Evolutionary conservation across 2,888 invertebrate species (phyloP), one percentile per base, ranked within the genome.

Genomic region (Pheosia tremula): DNA sequence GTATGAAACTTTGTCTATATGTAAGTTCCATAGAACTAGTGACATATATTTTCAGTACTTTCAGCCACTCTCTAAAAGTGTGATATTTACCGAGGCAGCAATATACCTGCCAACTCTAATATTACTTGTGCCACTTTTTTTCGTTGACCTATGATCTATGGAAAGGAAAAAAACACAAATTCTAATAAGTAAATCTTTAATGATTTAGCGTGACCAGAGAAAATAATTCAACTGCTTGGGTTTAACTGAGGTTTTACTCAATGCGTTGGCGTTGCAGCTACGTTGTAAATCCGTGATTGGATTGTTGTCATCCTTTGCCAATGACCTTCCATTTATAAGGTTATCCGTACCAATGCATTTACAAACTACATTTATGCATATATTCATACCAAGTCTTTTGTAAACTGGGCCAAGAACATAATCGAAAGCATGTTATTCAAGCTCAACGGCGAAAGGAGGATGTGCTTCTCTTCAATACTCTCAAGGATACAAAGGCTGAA

Each of bases 21-120:
- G 13, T 41, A 39, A 56, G 36, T 56, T 45, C 43, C 45, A 10
- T 45, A 55, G 39, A 36, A 13, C 10, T 43, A 36, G 24, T 45
- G 36, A 41, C 39, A 60, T 60, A 74, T 81, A 82, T 83, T 85
- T 83, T 78, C 60, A 70, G 69, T 77, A 74, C 78, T 85, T 86
- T 86, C n/a, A n/a, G n/a, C n/a, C n/a, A n/a, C n/a, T n/a, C n/a
- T n/a, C n/a, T n/a, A n/a, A n/a, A n/a, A n/a, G n/a, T n/a, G 82
- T 92, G 91, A 90, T 89, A 92, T 93, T 91, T 91, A 81, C 75
- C 78, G 79, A 75, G 74, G 75, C 78, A 82, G 76, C 77, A 76
- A 74, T 67, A 71, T 77, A 85, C 83, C 80, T 90, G 91, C 90
- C 89, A 89, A 88, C 81, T 81, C 75, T 80, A 79, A 83, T 88